Evolutionary conservation across 2,888 invertebrate species (phyloP).

Genomic region (Plusia festucae): DNA sequence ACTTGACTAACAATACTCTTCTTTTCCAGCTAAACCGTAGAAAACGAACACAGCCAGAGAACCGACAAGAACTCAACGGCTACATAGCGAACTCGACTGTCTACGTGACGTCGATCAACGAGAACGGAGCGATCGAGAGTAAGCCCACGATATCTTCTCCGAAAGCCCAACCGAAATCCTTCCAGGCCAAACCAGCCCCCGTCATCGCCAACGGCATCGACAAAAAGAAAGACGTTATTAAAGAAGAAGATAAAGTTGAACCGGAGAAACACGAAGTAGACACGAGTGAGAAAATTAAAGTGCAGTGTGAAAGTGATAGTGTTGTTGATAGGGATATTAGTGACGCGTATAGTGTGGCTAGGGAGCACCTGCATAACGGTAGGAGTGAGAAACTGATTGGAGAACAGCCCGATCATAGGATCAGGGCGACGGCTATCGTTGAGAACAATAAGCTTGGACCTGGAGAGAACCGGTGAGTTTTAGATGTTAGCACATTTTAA

Average conservation of each 20-base stretch:
- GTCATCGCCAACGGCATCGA: constrained; percentile 83
- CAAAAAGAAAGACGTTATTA: constrained; percentile 64
- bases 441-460: constrained; percentile 90
- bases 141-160: constrained; percentile 86
- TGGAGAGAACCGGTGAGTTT: constrained; percentile 89
- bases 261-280: constrained; percentile 83
- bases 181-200: constrained; percentile 84
- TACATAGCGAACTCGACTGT: constrained; percentile 95
- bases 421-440: constrained; percentile 90
- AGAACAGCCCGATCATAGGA: constrained; percentile 90
- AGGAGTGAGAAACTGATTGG: constrained; percentile 93
- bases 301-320: constrained; percentile 72
- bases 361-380: constrained; percentile 90
- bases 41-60: constrained; percentile 86
- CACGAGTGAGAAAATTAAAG: constrained; percentile 80
- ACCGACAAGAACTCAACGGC: constrained; percentile 92
- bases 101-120: constrained; percentile 93
- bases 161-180: constrained; percentile 82
- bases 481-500: constrained; percentile 16
- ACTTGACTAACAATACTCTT: constrained; percentile 7
- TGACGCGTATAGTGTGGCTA: constrained; percentile 82
- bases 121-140: constrained; percentile 85
- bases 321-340: constrained; percentile 83
- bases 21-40: constrained; percentile 91
- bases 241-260: constrained; percentile 74